A percentile compares a stretch with the other conserved stretches of the same genome.
Evolutionary conservation across 2,888 invertebrate species (phyloP).

Genomic region (Agriotes lineatus): DNA sequence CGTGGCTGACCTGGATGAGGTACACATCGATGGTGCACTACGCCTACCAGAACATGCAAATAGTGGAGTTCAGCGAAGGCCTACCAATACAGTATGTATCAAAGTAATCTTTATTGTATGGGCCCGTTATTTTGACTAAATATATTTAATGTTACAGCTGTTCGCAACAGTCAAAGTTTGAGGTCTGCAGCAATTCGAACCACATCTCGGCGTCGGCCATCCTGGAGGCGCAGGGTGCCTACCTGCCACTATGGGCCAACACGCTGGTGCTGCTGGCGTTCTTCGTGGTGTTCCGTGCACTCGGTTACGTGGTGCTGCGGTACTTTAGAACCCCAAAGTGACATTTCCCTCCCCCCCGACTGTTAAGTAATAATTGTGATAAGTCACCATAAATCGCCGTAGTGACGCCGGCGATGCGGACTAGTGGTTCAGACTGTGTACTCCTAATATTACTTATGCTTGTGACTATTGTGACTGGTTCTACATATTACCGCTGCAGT

Average conservation of each 20-base stretch:
- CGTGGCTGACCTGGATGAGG: conserved; percentile 80
- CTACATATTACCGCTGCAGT: conserved; percentile 17
- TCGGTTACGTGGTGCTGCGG: conserved; percentile 80
- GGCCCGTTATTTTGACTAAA: too few relatives aligned
- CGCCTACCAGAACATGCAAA: conserved; percentile 86
- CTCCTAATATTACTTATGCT: conserved; percentile 31
- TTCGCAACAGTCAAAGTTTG: conserved; percentile 75
- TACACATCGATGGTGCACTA: conserved; percentile 84
- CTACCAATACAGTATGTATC: conserved; percentile 75
- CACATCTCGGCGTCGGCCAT: conserved; percentile 77
- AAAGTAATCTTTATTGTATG: background rate
- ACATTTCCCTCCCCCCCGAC: conserved; percentile 34
- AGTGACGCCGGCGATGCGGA: conserved; percentile 24
- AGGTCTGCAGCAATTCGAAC: conserved; percentile 71
- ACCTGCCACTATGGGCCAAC: conserved; percentile 79
- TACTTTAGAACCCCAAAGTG: conserved; percentile 78
- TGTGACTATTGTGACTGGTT: conserved; percentile 32
- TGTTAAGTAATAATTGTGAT: conserved; percentile 31
- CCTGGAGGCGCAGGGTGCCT: conserved; percentile 75
- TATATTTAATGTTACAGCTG: too few relatives aligned
- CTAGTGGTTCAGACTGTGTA: conserved; percentile 7
- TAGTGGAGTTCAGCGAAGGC: conserved; percentile 80
- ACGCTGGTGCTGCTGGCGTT: conserved; percentile 78
- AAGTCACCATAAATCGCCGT: conserved; percentile 23
- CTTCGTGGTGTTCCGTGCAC: conserved; percentile 77